Evolutionary conservation across 2,113 vertebrate genomes (phyloP), one percentile per base, ranked within the genome.

Genomic region (Percopsis transmontana): DNA sequence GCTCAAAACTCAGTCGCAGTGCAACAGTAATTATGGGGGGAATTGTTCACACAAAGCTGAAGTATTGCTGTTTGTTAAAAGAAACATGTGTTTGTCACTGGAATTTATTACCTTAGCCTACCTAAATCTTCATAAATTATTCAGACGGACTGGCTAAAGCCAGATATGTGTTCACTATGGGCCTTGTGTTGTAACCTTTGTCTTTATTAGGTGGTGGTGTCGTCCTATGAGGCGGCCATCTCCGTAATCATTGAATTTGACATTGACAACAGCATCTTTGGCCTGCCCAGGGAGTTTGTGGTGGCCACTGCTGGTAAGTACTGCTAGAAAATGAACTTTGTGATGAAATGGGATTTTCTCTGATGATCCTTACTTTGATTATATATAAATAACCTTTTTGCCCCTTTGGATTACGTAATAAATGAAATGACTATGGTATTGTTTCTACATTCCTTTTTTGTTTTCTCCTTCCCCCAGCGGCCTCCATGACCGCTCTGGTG

Each of bases 251-350:
- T 99, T 41, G 91, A 94, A 44, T 97, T 99, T 82, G 95, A 97
- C 80, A 92, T 93, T 69, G 97, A 98, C 81, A 96, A 97, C 85
- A 93, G 88, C 67, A 93, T 99, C 80, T 96, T 99, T 78, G 97
- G 96, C 0, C 90, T 99, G 48, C 95, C 95, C 2, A 92, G 96
- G 82, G 95, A 96, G 86, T 93, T 98, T 71, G 95, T 98, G 71
- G 94, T 99, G 68, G 96, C 97, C 24, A 93, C 95, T 80, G 94
- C 95, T 94, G 97, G 97, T 98, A 92, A 85, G 80, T 12, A n/a
- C n/a, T 39, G 24, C 14, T 19, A 40, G 21, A 38, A 18, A 21
- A 19, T 3, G n/a, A 19, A 15, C 21, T n/a, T 7, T 15, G 9
- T 14, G 40, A 41, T 33, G 27, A 33, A 33, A 33, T 33, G 5